Base-by-base conservation (phyloP, 2,888 invertebrate genomes). In the Phaonia tiefii region DNA sequence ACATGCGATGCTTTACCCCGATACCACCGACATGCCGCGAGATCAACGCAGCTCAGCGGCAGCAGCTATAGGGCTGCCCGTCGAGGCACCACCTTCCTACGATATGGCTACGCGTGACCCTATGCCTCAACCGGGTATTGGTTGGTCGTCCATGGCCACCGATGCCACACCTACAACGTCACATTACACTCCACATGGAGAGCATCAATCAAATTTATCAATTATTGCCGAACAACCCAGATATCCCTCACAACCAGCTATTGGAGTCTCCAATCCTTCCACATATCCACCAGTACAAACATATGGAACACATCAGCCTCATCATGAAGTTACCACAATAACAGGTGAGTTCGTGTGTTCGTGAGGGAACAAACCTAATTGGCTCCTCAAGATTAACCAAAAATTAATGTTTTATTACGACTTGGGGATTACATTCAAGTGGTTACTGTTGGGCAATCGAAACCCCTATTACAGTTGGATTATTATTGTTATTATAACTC, bases 1-100 rank as follows among this genome's bases (percentile, higher is more conserved):
- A 84, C 89, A 87, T 71, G 88, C 89, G 37, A 89, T 89, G 90
- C 85, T 89, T 13, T 89, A 89, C 86, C 90, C 89, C n/a, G 85
- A 86, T 17, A 54, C 78, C 58, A 74, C 22, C 44, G 10, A 82
- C 70, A 76, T 85, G 70, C 31, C 83, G 25, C 65, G 15, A n/a
- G 83, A 83, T 80, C 85, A 84, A 63, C 84, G 84, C 15, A 83
- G 70, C n/a, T 84, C 79, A 3, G 83, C 83, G 26, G 83, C 85
- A 75, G 82, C 76, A 5, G 83, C 80, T 13, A 84, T 84, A 46
- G 85, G 84, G 5, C 60, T 86, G 42, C 84, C 85, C 0, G 67
- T 85, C 26, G 90, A 90, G 80, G 88, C 89, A 0, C 89, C 89
- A 22, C 89, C 89, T 10, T 89, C 89, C 2, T 89, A 89, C 73